Evolutionary conservation across 2,888 invertebrate species (phyloP).

Genomic region (Dolichopus griseipennis): DNA sequence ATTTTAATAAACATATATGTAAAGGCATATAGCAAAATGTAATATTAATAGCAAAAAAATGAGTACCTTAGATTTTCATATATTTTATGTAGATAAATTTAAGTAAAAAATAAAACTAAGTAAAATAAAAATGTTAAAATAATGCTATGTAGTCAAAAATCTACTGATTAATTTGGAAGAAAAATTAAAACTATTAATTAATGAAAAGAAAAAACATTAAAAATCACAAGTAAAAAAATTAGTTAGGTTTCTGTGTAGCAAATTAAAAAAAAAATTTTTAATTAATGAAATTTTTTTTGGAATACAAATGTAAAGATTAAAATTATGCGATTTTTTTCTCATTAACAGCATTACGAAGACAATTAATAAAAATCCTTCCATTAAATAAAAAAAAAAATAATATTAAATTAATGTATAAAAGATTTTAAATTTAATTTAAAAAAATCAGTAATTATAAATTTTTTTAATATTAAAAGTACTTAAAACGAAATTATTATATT

Average conservation of each 20-base stretch:
- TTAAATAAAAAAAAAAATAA: background rate
- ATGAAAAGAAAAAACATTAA: background rate
- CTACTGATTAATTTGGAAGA: background rate
- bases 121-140: background rate
- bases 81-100: background rate
- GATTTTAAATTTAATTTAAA: background rate
- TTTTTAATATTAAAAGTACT: background rate
- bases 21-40: background rate
- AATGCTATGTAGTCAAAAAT: background rate
- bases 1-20: no score
- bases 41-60: background rate
- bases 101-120: background rate
- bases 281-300: no score
- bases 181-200: background rate
- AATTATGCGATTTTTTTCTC: background rate
- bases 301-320: background rate
- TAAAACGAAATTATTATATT: no score
- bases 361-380: background rate
- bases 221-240: background rate
- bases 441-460: background rate
- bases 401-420: background rate
- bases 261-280: no score
- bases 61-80: background rate
- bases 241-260: background rate
- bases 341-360: background rate